Percentiles rank a stretch among this genome's conserved stretches.
These are phyloP conservation scores for Drosophila yooni DNA, from an alignment of 2,888 invertebrate genomes.

Conservation along the genomic window DNA sequence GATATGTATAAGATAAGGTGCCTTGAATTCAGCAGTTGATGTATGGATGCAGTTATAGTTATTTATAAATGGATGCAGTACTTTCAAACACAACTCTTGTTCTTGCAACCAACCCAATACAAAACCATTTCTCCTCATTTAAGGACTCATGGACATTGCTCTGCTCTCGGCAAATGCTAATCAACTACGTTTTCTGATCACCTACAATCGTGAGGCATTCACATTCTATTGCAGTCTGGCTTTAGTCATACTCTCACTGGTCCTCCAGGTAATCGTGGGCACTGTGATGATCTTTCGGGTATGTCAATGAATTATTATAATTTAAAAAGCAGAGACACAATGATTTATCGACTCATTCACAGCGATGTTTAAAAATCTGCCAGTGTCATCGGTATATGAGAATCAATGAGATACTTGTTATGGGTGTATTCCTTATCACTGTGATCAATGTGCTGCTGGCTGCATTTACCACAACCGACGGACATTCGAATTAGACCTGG, in stretches of 20 bases:
- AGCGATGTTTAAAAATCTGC: constrained; percentile 81
- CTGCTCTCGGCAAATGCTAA: constrained; percentile 90
- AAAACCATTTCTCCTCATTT: background rate
- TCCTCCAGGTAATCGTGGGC: constrained; percentile 88
- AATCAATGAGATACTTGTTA: constrained; percentile 88
- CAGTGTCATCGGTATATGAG: constrained; percentile 84
- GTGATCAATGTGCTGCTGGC: constrained; percentile 90
- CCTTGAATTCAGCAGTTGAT: too few species aligned
- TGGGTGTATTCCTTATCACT: constrained; percentile 88
- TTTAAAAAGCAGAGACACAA: background rate
- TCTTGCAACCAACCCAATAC: background rate
- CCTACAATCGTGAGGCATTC: constrained; percentile 87
- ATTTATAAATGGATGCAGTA: background rate
- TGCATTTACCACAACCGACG: constrained; percentile 83
- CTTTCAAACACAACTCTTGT: background rate
- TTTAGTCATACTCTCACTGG: constrained; percentile 87
- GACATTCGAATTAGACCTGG: constrained; percentile 16
- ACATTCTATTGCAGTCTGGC: constrained; percentile 87
- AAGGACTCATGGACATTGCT: constrained; percentile 90
- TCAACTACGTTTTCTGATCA: constrained; percentile 88
- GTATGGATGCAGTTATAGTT: background rate
- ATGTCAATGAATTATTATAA: constrained; percentile 51
- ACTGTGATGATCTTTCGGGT: constrained; percentile 88
- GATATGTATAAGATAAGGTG: background rate
- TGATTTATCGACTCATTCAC: constrained; percentile 1